Evolutionary conservation across 2,888 invertebrate genomes (phyloP).

Genomic region (Galeruca laticollis): DNA sequence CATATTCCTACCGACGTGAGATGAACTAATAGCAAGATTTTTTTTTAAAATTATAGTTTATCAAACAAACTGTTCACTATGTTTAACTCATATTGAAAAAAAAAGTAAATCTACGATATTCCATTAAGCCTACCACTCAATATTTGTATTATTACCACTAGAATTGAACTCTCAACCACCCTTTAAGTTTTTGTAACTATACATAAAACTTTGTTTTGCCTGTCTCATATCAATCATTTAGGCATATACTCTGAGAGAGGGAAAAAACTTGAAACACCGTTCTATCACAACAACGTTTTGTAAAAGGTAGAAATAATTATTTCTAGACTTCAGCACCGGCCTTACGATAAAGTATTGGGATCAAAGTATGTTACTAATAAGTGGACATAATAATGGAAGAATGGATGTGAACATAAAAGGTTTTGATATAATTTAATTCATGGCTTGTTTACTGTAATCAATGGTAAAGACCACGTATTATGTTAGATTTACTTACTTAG

Average conservation of each 20-base stretch:
- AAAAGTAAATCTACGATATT: not conserved
- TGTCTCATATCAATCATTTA: slow-evolving; percentile 13
- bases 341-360: not conserved
- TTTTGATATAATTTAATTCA: no score
- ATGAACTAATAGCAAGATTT: not conserved
- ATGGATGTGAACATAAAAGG: no score
- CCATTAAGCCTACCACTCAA: slow-evolving; percentile 11
- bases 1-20: no score
- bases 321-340: not conserved
- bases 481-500: no score
- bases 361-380: no score
- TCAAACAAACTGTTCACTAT: not conserved
- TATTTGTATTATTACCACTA: not conserved
- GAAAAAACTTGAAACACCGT: not conserved
- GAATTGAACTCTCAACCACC: not conserved
- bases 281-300: not conserved
- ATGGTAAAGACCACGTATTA: no score
- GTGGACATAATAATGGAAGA: no score
- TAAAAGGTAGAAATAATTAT: no score
- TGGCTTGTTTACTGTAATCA: no score
- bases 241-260: not conserved
- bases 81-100: not conserved
- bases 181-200: slow-evolving; percentile 1
- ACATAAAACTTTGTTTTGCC: slow-evolving; percentile 7
- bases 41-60: not conserved